These are phyloP conservation scores for Microchirus variegatus DNA, from an alignment of 2,797 vertebrate species.

Conservation along the genomic window DNA sequence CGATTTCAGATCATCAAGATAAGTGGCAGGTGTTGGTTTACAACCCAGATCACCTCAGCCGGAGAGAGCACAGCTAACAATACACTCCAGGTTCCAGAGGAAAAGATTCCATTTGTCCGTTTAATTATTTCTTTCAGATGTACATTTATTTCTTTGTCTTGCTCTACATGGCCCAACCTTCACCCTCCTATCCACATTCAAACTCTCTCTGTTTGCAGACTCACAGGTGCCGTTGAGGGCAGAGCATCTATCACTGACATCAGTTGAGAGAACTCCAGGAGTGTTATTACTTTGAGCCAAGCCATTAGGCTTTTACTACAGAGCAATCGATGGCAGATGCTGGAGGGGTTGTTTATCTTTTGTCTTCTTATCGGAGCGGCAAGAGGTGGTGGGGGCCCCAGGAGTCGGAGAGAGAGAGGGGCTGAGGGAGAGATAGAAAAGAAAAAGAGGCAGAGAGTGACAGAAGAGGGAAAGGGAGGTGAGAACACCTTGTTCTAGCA, in stretches of 20 bases:
- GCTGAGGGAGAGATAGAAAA: slow-evolving; percentile 18
- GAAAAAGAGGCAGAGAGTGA: slow-evolving; percentile 30
- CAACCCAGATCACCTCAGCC: slow-evolving; percentile 10
- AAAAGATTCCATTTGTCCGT: slow-evolving; percentile 11
- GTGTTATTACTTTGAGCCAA: slow-evolving; percentile 77
- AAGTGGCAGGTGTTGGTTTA: slow-evolving; percentile 22
- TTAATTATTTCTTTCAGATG: slow-evolving; percentile 20
- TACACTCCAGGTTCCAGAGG: slow-evolving; percentile 1
- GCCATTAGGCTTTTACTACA: slow-evolving; percentile 77
- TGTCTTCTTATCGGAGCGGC: slow-evolving; percentile 77
- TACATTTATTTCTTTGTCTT: slow-evolving; percentile 14
- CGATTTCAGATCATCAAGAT: slow-evolving; percentile 5
- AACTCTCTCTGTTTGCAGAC: slow-evolving; percentile 30
- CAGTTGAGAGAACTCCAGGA: slow-evolving; percentile 67
- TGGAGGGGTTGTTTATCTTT: slow-evolving; percentile 78
- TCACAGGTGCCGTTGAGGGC: slow-evolving; percentile 30
- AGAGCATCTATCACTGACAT: slow-evolving; percentile 70
- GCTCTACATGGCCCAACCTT: slow-evolving; percentile 14
- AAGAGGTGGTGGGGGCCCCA: slow-evolving; percentile 41
- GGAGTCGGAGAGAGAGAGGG: slow-evolving; percentile 16
- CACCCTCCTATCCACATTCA: slow-evolving; percentile 26
- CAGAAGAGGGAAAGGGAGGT: slow-evolving; percentile 7
- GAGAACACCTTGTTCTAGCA: slow-evolving; percentile 56
- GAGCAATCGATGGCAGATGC: slow-evolving; percentile 75
- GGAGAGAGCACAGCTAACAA: not conserved